phyloP scores from a whole-genome alignment of 1,140 invertebrate genomes.

The Orius insidiosus region DNA sequence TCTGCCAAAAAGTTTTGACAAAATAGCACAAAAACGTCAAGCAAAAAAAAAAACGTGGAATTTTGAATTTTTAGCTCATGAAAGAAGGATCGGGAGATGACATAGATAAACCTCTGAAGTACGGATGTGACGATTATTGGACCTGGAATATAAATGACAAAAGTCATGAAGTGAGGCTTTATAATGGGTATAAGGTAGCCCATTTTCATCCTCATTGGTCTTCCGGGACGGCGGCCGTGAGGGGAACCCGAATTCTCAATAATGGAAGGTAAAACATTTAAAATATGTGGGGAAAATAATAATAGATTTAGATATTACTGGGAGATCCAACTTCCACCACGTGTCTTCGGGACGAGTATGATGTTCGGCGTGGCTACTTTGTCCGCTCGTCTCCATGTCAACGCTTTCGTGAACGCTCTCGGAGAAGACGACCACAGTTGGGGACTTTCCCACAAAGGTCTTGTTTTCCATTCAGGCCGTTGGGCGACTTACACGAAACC shows the following conservation, averaged over 20 bases:
- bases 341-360: slow-evolving; percentile 58
- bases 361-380: slow-evolving; percentile 58
- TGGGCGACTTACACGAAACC: slow-evolving; percentile 43
- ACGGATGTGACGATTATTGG: slow-evolving; percentile 43
- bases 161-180: slow-evolving; percentile 43
- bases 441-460: slow-evolving; percentile 56
- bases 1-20: no score
- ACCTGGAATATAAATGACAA: slow-evolving; percentile 42
- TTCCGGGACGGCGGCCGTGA: slow-evolving; percentile 50
- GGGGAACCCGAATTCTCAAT: slow-evolving; percentile 43
- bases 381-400: slow-evolving; percentile 39
- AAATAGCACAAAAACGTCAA: no score
- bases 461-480: slow-evolving; percentile 47
- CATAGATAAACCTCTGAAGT: no score
- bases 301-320: slow-evolving; percentile 43
- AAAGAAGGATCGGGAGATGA: no score
- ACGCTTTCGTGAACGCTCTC: slow-evolving; percentile 48
- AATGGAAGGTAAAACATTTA: slow-evolving; percentile 38
- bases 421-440: slow-evolving; percentile 52
- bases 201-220: slow-evolving; percentile 61
- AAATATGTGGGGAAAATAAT: no score
- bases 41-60: no score
- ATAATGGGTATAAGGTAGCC: slow-evolving; percentile 33
- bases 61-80: no score
- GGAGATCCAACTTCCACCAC: slow-evolving; percentile 44